Evolutionary conservation across 2,113 vertebrate species (phyloP).

Genomic region (Fulica atra): DNA sequence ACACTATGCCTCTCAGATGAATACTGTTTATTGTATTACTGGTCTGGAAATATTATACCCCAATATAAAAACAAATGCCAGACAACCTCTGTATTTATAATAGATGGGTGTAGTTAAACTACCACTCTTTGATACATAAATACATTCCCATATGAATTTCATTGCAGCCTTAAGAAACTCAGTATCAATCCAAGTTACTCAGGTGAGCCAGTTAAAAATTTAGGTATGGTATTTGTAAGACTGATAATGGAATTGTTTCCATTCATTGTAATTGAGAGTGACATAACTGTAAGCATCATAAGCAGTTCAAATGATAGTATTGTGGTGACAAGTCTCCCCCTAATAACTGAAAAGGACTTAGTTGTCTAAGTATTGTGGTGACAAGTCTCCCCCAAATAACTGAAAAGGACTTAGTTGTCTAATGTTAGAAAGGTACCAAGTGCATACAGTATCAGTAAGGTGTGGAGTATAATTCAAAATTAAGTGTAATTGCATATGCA

Average conservation of each 20-base stretch:
- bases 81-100: conserved; percentile 11
- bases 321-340: background rate
- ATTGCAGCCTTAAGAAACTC: background rate
- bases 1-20: background rate
- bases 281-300: background rate
- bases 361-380: background rate
- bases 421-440: background rate
- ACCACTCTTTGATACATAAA: background rate
- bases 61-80: conserved; percentile 33
- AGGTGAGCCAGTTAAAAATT: background rate
- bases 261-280: background rate
- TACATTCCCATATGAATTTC: conserved; percentile 4
- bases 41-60: conserved; percentile 16
- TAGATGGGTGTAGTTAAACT: background rate
- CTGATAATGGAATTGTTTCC: background rate
- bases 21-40: conserved; percentile 35
- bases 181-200: background rate
- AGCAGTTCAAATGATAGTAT: background rate
- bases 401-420: background rate
- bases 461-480: background rate
- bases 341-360: background rate
- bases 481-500: background rate
- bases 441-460: background rate
- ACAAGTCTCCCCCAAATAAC: background rate
- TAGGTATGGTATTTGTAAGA: background rate